A percentile compares a stretch with the other conserved stretches of the same genome.
phyloP scores from a whole-genome alignment of 2,888 invertebrate genomes.

The Hydrotaea cyrtoneurina region DNA sequence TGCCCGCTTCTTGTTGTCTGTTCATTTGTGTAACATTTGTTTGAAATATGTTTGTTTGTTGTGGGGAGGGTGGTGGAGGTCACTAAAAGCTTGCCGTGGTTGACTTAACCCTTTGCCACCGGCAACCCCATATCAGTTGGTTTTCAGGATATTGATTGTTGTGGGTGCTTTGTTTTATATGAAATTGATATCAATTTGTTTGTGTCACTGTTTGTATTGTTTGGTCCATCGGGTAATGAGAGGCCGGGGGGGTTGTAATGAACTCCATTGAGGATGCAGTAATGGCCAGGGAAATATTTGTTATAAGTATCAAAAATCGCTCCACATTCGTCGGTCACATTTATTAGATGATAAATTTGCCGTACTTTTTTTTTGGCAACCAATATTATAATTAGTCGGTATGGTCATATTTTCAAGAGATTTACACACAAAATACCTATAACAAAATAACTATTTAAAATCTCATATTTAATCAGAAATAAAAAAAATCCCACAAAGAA shows the following conservation, averaged over 20 bases:
- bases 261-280: slow-evolving; percentile 4
- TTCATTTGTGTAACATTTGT: not conserved
- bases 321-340: too few species aligned
- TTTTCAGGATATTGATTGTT: slow-evolving; percentile 54
- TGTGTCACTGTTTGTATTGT: slow-evolving; percentile 60
- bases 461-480: too few species aligned
- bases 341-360: too few species aligned
- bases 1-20: too few species aligned
- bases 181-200: slow-evolving; percentile 65
- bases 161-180: slow-evolving; percentile 49
- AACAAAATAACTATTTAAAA: too few species aligned
- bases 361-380: too few species aligned
- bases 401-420: too few species aligned
- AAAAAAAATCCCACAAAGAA: too few species aligned
- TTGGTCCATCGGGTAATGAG: slow-evolving; percentile 34
- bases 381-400: too few species aligned
- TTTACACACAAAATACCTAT: too few species aligned
- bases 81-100: slow-evolving; percentile 21
- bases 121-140: not conserved
- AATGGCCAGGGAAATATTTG: not conserved
- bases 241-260: slow-evolving; percentile 8
- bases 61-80: not conserved
- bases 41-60: slow-evolving; percentile 29
- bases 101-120: slow-evolving; percentile 45
- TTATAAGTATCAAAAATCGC: not conserved